A percentile compares a stretch with the other conserved stretches of the same genome.
Conservation (phyloP, 2,113 vertebrate species). For the Lathamus discolor region DNA sequence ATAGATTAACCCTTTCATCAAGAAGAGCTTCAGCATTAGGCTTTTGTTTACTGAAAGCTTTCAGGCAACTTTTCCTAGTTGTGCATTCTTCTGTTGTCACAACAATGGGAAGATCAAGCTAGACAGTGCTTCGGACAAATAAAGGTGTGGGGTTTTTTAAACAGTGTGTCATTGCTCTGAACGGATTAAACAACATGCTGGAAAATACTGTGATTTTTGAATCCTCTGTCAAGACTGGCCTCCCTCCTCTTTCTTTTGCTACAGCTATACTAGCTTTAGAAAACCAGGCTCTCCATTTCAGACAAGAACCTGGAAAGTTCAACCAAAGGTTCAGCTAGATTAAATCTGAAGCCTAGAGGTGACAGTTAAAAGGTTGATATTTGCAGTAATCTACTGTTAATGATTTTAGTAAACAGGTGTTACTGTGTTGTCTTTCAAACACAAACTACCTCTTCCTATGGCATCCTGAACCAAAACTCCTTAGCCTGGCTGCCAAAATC, state of each 20-base stretch:
- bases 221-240: background rate
- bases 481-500: background rate
- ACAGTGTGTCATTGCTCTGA: background rate
- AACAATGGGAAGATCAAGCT: background rate
- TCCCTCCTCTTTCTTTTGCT: background rate
- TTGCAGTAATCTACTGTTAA: background rate
- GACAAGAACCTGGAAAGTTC: background rate
- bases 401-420: background rate
- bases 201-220: background rate
- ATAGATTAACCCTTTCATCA: conserved; percentile 9
- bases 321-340: background rate
- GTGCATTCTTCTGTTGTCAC: conserved; percentile 17
- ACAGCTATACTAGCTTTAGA: background rate
- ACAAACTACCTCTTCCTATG: background rate
- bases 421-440: background rate
- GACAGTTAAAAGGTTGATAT: background rate
- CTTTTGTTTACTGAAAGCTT: conserved; percentile 43
- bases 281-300: background rate
- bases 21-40: background rate
- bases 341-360: conserved; percentile 17
- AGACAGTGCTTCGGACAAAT: conserved; percentile 1
- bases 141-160: background rate
- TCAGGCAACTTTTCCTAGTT: background rate
- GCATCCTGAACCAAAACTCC: background rate
- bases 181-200: background rate